These are phyloP conservation scores for Watsonalla binaria DNA, from an alignment of 2,888 invertebrate genomes.

Conservation along the genomic window DNA sequence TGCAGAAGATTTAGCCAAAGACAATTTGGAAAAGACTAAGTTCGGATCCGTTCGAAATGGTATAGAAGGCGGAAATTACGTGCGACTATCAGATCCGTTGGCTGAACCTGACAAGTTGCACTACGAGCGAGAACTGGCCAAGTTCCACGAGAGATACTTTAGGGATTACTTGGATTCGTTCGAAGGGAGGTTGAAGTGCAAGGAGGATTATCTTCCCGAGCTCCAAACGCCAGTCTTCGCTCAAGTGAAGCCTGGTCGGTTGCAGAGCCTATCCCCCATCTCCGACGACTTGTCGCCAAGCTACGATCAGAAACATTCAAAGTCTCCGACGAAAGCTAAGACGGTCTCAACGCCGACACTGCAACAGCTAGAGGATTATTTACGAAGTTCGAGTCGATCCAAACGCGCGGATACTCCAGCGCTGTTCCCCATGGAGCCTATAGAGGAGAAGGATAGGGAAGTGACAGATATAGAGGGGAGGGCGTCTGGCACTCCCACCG, in stretches of 20 bases:
- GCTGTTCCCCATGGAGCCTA: conserved; percentile 75
- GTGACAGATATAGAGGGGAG: conserved; percentile 55
- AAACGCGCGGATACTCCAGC: conserved; percentile 62
- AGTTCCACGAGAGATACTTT: conserved; percentile 68
- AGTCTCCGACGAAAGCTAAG: conserved; percentile 59
- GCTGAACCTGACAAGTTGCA: conserved; percentile 56
- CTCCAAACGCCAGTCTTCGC: conserved; percentile 70
- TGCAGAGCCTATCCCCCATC: conserved; percentile 35
- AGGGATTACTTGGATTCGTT: conserved; percentile 61
- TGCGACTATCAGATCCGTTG: conserved; percentile 60
- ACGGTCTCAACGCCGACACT: conserved; percentile 64
- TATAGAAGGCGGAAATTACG: conserved; percentile 60
- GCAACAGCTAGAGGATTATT: conserved; percentile 71
- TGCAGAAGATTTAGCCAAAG: conserved; percentile 42
- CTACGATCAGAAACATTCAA: conserved; percentile 51
- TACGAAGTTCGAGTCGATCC: conserved; percentile 53
- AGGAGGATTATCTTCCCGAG: conserved; percentile 68
- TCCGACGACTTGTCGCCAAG: conserved; percentile 62
- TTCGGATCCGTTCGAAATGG: conserved; percentile 68
- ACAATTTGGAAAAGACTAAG: conserved; percentile 59
- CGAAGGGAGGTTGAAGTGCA: conserved; percentile 54
- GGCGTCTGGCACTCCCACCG: conserved; percentile 82
- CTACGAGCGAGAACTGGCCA: conserved; percentile 66
- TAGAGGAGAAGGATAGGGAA: conserved; percentile 59
- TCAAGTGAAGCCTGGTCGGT: conserved; percentile 61